Conservation (phyloP, 2,888 invertebrate species). For the Oxytorus armatus region DNA sequence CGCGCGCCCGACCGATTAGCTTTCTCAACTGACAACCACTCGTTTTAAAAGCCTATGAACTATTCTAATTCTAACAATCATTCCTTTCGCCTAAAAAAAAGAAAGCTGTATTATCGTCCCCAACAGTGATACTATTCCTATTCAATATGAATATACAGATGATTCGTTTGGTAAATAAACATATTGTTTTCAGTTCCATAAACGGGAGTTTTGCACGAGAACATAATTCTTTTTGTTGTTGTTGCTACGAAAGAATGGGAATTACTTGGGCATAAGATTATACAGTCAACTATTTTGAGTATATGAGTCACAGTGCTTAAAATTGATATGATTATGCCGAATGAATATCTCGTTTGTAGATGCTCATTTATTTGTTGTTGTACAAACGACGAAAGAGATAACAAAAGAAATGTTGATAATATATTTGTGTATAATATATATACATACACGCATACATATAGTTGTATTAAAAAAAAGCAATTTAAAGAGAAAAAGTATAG, state of each 20-base stretch:
- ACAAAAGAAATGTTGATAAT: constrained; percentile 58
- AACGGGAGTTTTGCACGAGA: constrained; percentile 5
- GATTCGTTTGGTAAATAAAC: too few species aligned
- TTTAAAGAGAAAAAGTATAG: constrained; percentile 62
- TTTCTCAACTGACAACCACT: constrained; percentile 66
- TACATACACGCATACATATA: constrained; percentile 47
- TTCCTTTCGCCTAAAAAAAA: constrained; percentile 72
- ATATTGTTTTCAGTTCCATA: too few species aligned
- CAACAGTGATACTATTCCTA: constrained; percentile 61
- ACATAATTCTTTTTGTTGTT: constrained; percentile 7
- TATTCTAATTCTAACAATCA: constrained; percentile 74
- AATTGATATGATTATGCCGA: constrained; percentile 70
- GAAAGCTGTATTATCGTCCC: constrained; percentile 58
- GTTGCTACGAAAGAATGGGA: constrained; percentile 13
- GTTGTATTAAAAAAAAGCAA: constrained; percentile 65
- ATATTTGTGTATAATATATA: constrained; percentile 69
- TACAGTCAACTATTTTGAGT: constrained; percentile 73
- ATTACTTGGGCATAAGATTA: constrained; percentile 63
- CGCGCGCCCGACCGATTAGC: constrained; percentile 54
- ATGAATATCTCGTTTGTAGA: constrained; percentile 47
- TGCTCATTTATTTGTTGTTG: constrained; percentile 26
- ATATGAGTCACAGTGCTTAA: too few species aligned
- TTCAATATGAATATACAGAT: constrained; percentile 52
- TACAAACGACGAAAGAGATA: constrained; percentile 27
- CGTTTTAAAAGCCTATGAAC: constrained; percentile 70